Conservation (phyloP, 2,113 vertebrate species). For the Ahaetulla prasina region DNA sequence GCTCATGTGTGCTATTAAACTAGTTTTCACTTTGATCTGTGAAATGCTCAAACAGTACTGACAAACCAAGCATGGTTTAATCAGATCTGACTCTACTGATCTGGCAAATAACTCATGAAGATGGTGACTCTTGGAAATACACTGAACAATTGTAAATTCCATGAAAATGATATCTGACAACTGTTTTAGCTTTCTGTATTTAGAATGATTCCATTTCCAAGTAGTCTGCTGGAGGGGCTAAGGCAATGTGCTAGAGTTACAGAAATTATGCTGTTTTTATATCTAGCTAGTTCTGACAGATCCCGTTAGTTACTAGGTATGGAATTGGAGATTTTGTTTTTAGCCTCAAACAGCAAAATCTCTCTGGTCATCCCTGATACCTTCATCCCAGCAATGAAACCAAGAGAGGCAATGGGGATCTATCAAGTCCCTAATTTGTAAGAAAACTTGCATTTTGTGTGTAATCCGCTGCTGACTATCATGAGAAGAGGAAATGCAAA, state of each 20-base stretch:
- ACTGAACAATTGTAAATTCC: constrained; percentile 51
- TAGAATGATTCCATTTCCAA: not conserved
- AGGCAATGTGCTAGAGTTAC: not conserved
- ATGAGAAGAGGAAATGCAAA: not conserved
- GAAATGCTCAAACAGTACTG: constrained; percentile 52
- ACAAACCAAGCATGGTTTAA: constrained; percentile 60
- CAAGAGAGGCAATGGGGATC: not conserved
- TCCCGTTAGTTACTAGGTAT: not conserved
- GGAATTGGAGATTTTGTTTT: not conserved
- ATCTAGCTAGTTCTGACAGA: not conserved
- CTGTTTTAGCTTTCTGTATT: not conserved
- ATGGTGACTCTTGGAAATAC: constrained; percentile 55
- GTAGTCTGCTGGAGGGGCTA: not conserved
- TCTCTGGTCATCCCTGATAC: not conserved
- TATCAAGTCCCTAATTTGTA: not conserved
- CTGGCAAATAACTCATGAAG: constrained; percentile 47
- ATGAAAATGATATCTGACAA: constrained; percentile 6
- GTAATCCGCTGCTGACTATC: not conserved
- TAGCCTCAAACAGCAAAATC: not conserved
- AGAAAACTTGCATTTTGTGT: not conserved
- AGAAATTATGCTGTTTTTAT: not conserved
- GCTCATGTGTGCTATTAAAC: constrained; percentile 51
- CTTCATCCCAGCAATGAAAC: not conserved
- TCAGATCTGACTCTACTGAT: constrained; percentile 62
- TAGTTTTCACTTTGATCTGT: constrained; percentile 60